These are phyloP conservation scores for Molanna angustata DNA, from an alignment of 2,888 invertebrate genomes.

Conservation along the genomic window DNA sequence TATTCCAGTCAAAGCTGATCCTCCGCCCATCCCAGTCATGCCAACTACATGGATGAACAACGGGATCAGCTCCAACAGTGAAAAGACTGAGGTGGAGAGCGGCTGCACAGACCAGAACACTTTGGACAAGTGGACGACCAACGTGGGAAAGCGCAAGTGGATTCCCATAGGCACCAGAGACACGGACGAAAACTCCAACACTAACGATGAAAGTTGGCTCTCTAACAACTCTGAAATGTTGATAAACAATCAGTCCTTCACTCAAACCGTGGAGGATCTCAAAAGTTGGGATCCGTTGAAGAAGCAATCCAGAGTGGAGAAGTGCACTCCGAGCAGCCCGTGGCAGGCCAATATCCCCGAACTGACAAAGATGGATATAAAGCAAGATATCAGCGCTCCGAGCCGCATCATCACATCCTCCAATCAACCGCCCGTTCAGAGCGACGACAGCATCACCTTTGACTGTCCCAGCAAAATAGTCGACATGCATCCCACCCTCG, in stretches of 20 bases:
- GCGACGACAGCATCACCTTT: conserved; percentile 21
- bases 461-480: conserved; percentile 23
- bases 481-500: conserved; percentile 22
- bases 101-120: background rate
- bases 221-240: conserved; percentile 15
- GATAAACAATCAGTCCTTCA: conserved; percentile 16
- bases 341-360: conserved; percentile 23
- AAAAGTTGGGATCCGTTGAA: conserved; percentile 26
- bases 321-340: conserved; percentile 17
- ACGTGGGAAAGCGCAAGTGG: conserved; percentile 28
- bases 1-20: conserved; percentile 6
- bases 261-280: conserved; percentile 19
- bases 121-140: conserved; percentile 26
- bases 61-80: conserved; percentile 4
- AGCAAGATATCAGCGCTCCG: conserved; percentile 20
- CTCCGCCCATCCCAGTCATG: background rate
- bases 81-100: background rate
- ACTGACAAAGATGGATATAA: conserved; percentile 19
- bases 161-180: conserved; percentile 28
- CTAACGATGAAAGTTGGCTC: conserved; percentile 25
- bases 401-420: conserved; percentile 20
- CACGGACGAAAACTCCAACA: conserved; percentile 15
- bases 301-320: conserved; percentile 14
- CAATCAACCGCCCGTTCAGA: conserved; percentile 14
- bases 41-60: conserved; percentile 15